These are phyloP conservation scores for Odontophorus gujanensis DNA, from an alignment of 2,113 vertebrate genomes.

Conservation along the genomic window DNA sequence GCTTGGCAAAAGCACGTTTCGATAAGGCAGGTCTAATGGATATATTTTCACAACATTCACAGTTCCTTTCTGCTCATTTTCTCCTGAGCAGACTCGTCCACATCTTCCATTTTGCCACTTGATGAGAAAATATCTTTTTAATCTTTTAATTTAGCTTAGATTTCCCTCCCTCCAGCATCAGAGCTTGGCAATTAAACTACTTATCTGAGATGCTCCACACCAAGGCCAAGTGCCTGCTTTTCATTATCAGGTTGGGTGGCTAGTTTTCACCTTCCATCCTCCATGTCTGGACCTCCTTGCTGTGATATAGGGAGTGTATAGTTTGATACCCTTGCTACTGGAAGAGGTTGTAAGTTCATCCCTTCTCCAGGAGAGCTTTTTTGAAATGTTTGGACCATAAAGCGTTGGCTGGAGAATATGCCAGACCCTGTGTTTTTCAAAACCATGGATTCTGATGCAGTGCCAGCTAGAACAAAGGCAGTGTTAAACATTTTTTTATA, in stretches of 20 bases:
- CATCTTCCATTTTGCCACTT: conserved; percentile 72
- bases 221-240: conserved; percentile 59
- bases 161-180: conserved; percentile 59
- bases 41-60: conserved; percentile 76
- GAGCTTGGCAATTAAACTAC: conserved; percentile 70
- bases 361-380: background rate
- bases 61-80: conserved; percentile 74
- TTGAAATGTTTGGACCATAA: background rate
- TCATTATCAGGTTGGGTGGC: conserved; percentile 55
- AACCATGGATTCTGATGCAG: background rate
- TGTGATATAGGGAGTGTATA: background rate
- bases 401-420: background rate
- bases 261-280: conserved; percentile 47
- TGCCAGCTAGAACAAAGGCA: background rate
- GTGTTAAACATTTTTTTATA: background rate
- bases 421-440: background rate
- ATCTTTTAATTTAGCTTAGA: conserved; percentile 77
- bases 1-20: conserved; percentile 73
- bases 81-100: conserved; percentile 65
- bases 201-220: conserved; percentile 62
- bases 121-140: conserved; percentile 74
- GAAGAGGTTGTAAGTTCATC: background rate
- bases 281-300: conserved; percentile 25
- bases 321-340: background rate
- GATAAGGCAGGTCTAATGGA: conserved; percentile 76